phyloP scores from a whole-genome alignment of 2,888 invertebrate genomes.

The Amaurobius ferox region DNA sequence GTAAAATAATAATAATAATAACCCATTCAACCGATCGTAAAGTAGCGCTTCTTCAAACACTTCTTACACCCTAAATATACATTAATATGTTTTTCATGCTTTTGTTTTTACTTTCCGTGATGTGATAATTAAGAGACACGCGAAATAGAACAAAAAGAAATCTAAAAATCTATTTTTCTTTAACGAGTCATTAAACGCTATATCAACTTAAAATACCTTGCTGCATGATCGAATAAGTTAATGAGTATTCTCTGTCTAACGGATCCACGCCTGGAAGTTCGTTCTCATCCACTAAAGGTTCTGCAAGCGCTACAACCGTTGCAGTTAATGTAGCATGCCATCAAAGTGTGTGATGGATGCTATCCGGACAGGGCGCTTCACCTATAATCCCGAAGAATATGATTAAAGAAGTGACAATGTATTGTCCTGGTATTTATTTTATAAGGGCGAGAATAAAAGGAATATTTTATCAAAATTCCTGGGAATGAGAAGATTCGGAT shows the following conservation, averaged over 20 bases:
- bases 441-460: too few species aligned
- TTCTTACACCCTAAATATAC: too few species aligned
- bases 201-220: conserved; percentile 64
- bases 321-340: conserved; percentile 51
- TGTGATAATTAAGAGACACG: background rate
- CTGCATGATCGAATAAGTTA: conserved; percentile 69
- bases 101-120: too few species aligned
- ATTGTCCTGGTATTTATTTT: too few species aligned
- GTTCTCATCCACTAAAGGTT: background rate
- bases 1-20: too few species aligned
- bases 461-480: too few species aligned
- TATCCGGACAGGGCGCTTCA: background rate
- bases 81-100: too few species aligned
- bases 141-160: background rate
- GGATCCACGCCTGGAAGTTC: background rate
- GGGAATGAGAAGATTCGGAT: too few species aligned
- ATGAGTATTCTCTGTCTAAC: conserved; percentile 43
- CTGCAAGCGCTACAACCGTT: background rate
- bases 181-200: conserved; percentile 67
- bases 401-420: conserved; percentile 29
- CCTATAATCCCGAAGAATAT: conserved; percentile 13
- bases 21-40: too few species aligned
- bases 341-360: conserved; percentile 52
- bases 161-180: background rate
- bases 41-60: too few species aligned